A percentile compares a stretch with the other conserved stretches of the same genome.
phyloP scores from a whole-genome alignment of 2,797 vertebrate genomes.

The Gallirallus australis region DNA sequence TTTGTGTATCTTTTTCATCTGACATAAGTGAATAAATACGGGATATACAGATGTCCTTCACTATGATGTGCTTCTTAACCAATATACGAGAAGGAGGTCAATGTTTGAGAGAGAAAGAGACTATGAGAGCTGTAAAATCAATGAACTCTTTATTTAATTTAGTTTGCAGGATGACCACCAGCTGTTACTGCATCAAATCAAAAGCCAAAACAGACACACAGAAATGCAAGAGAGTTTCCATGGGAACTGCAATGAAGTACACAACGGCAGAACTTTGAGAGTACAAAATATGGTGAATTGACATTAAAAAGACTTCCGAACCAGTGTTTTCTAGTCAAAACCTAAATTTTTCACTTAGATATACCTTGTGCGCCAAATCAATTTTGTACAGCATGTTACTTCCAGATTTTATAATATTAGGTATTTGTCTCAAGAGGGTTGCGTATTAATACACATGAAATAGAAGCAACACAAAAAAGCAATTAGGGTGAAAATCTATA shows the following conservation, averaged over 20 bases:
- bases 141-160: constrained; percentile 62
- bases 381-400: neutral
- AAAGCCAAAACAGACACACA: constrained; percentile 35
- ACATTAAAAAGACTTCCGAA: neutral
- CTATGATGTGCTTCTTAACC: neutral
- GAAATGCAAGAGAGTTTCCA: constrained; percentile 33
- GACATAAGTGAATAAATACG: neutral
- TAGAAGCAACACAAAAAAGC: neutral
- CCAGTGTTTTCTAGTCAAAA: neutral
- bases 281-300: neutral
- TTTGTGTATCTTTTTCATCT: neutral
- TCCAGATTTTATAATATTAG: neutral
- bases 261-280: neutral
- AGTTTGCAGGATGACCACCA: constrained; percentile 47
- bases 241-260: neutral
- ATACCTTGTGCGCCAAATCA: neutral
- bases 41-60: neutral
- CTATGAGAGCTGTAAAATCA: constrained; percentile 48
- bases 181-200: constrained; percentile 41
- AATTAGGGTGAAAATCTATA: neutral
- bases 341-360: neutral
- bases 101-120: neutral
- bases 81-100: neutral
- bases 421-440: neutral
- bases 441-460: neutral